Conservation (phyloP, 2,888 invertebrate genomes). For the Plebejus anna region DNA sequence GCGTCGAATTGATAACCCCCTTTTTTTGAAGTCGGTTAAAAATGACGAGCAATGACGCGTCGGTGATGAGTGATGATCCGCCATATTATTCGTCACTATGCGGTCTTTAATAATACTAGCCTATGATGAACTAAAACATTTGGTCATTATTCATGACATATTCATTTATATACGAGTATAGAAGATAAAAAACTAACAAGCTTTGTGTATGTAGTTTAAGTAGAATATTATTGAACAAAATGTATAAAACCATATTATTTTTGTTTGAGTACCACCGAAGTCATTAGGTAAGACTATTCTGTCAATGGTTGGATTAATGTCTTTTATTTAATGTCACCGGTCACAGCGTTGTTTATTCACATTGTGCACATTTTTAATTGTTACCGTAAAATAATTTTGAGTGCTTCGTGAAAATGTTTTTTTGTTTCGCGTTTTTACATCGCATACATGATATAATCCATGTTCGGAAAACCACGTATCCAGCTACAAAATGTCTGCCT, state of each 20-base stretch:
- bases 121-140: no score
- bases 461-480: constrained; percentile 2
- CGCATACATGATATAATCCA: neutral
- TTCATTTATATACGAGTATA: no score
- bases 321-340: neutral
- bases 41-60: no score
- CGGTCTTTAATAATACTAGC: no score
- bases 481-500: neutral
- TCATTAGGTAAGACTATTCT: neutral
- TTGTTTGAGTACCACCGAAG: constrained; percentile 22
- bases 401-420: neutral
- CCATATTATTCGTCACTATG: no score
- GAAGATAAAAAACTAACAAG: no score
- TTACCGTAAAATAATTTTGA: neutral
- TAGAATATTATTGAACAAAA: neutral
- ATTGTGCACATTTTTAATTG: neutral
- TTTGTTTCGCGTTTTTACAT: neutral
- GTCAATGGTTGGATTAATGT: neutral
- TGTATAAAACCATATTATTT: neutral
- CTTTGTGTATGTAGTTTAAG: no score
- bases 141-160: no score
- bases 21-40: no score
- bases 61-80: no score
- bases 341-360: neutral
- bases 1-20: no score